Percentiles rank a stretch among this genome's conserved stretches.
These are phyloP conservation scores for Sardinella longiceps DNA, from an alignment of 2,797 vertebrate genomes.

Conservation along the genomic window DNA sequence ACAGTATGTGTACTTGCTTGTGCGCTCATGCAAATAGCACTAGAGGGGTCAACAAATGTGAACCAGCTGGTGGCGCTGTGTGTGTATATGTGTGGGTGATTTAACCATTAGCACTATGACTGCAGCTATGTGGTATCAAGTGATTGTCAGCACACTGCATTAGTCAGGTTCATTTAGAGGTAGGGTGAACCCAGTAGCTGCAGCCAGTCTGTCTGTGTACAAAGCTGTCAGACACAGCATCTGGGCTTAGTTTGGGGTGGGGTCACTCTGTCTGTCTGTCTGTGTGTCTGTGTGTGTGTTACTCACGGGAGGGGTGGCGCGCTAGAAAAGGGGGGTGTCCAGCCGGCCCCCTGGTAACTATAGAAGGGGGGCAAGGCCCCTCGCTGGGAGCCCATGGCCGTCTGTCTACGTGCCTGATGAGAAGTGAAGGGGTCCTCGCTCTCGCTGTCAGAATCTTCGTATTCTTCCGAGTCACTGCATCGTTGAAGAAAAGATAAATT, in stretches of 20 bases:
- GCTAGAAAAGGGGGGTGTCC: slow-evolving; percentile 86
- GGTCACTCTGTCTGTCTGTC: slow-evolving; percentile 70
- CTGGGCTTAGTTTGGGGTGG: slow-evolving; percentile 39
- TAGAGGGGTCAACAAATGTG: background rate
- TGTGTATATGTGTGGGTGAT: slow-evolving; percentile 1
- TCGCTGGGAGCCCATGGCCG: slow-evolving; percentile 81
- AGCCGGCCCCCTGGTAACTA: slow-evolving; percentile 84
- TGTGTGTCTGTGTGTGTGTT: slow-evolving; percentile 79
- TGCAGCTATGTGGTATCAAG: slow-evolving; percentile 1
- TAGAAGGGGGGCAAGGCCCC: slow-evolving; percentile 84
- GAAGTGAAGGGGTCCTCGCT: slow-evolving; percentile 86
- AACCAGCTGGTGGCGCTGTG: background rate
- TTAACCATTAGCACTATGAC: background rate
- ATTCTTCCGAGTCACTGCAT: slow-evolving; percentile 79
- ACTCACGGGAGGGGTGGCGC: slow-evolving; percentile 85
- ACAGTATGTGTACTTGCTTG: background rate
- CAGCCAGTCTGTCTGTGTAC: slow-evolving; percentile 41
- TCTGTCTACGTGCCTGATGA: slow-evolving; percentile 87
- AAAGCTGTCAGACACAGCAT: slow-evolving; percentile 31
- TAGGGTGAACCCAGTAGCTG: background rate
- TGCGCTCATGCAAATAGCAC: background rate
- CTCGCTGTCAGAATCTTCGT: slow-evolving; percentile 84
- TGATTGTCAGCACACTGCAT: slow-evolving; percentile 12
- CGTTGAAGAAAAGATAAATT: slow-evolving; percentile 51
- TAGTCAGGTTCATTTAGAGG: background rate